These are phyloP conservation scores for Amphiprion percula DNA, from an alignment of 2,113 vertebrate species.

Conservation along the genomic window DNA sequence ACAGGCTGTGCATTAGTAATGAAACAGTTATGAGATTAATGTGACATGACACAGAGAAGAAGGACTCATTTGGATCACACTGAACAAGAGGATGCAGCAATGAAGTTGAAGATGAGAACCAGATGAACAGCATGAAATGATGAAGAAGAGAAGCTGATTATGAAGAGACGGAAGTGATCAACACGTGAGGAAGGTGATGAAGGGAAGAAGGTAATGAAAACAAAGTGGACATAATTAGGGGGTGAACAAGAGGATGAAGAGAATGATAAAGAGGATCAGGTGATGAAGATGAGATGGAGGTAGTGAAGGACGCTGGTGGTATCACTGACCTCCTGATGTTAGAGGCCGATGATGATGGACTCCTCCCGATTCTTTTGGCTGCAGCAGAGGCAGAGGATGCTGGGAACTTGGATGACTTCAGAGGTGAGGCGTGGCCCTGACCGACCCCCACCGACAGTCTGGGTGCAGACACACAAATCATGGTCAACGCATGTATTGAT, in stretches of 20 bases:
- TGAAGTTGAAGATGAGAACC: not conserved
- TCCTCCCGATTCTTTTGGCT: constrained; percentile 88
- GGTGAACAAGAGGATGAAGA: too few species aligned
- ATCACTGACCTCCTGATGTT: constrained; percentile 88
- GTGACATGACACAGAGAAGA: too few species aligned
- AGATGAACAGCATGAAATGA: not conserved
- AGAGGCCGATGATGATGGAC: constrained; percentile 77
- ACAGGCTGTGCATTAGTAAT: too few species aligned
- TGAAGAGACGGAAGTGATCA: not conserved
- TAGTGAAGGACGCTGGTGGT: not conserved
- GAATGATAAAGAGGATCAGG: not conserved
- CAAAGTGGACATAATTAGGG: too few species aligned
- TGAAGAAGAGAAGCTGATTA: not conserved
- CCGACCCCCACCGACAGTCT: constrained; percentile 83
- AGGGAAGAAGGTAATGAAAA: too few species aligned
- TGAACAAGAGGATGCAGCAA: too few species aligned
- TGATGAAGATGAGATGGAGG: not conserved
- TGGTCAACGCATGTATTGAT: not conserved
- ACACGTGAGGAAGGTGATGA: too few species aligned
- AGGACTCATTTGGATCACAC: too few species aligned
- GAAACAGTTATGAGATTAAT: not conserved
- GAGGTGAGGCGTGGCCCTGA: constrained; percentile 83
- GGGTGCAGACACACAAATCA: not conserved
- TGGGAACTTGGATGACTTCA: constrained; percentile 89
- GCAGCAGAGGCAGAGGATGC: constrained; percentile 84